Base-by-base conservation (phyloP, 2,797 vertebrate species). In the Crenuchus spilurus region DNA sequence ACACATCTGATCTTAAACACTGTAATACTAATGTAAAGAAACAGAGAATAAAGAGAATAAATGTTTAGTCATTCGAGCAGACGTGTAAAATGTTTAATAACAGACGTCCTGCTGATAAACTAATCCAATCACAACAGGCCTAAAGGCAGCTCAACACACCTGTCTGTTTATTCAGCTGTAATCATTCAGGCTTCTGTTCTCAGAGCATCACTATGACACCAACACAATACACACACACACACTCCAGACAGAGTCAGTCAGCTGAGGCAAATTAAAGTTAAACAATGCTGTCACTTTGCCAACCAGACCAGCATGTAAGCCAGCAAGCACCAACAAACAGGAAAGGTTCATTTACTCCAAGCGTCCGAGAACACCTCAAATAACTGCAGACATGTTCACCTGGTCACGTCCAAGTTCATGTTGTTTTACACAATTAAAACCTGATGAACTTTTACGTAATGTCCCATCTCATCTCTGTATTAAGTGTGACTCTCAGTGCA, bases 181-280 rank as follows among this genome's bases (percentile, higher is more conserved):
- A 76, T 76, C 52, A 63, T 55, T 46, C 48, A 70, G 46, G 74
- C 46, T 46, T 70, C 46, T 75, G 55, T 75, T 68, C 46, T 69
- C 46, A 48, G 30, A 48, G 39, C 10, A 22, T 76, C 58, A 70
- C 66, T 31, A 76, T 57, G 58, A 63, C 73, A 69, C 58, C 30
- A 10, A n/a, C 24, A 76, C 42, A 70, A 76, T 54, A 30, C 66
- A 30, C 67, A 61, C 60, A 44, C 3, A 30, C 51, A 26, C 20
- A 35, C 49, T 33, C 10, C 51, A 41, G 46, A 69, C n/a, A 18
- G 8, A 55, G 48, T 13, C 46, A 75, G 46, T 51, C 44, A 67
- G 64, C 26, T 62, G 10, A 62, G 22, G 16, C 74, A 70, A 75
- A 55, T 70, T 24, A 33, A 42, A 8, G 2, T 2, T 42, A 63